Conservation (phyloP, 2,797 vertebrate genomes). For the Myoxocephalus aenaeus region DNA sequence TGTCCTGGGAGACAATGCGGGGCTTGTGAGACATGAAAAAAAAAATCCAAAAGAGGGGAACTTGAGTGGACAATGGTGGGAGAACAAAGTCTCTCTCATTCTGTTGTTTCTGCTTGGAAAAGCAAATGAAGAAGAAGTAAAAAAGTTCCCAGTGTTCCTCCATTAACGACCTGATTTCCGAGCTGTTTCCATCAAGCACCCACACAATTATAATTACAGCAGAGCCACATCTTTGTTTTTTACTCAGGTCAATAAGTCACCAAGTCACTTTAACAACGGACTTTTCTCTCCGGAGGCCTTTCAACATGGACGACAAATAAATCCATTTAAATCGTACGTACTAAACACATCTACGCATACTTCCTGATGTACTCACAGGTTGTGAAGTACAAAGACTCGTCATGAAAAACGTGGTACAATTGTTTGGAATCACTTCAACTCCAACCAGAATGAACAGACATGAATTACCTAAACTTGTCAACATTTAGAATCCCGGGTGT, state of each 20-base stretch:
- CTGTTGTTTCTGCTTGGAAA: slow-evolving; percentile 48
- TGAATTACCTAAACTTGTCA: background rate
- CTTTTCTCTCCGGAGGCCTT: slow-evolving; percentile 4
- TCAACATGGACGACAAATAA: background rate
- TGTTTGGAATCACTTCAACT: background rate
- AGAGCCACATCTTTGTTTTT: background rate
- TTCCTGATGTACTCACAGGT: background rate
- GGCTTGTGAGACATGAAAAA: slow-evolving; percentile 61
- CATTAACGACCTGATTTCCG: slow-evolving; percentile 41
- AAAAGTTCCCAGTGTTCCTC: slow-evolving; percentile 45
- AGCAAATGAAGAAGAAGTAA: slow-evolving; percentile 38
- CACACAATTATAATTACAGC: slow-evolving; percentile 8
- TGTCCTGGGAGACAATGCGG: slow-evolving; percentile 71
- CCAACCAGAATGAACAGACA: background rate
- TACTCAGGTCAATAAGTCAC: slow-evolving; percentile 24
- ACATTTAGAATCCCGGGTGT: background rate
- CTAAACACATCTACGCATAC: background rate
- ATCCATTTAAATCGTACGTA: background rate
- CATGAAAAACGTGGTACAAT: background rate
- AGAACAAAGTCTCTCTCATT: slow-evolving; percentile 64
- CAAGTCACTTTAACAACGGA: slow-evolving; percentile 14
- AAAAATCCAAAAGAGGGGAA: slow-evolving; percentile 45
- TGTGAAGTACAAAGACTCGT: background rate
- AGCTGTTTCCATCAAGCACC: slow-evolving; percentile 1
- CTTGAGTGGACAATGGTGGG: slow-evolving; percentile 66